Evolutionary conservation across 1,140 invertebrate species (phyloP), one percentile per base, ranked within the genome.

Genomic region (Aphaenogaster floridana): DNA sequence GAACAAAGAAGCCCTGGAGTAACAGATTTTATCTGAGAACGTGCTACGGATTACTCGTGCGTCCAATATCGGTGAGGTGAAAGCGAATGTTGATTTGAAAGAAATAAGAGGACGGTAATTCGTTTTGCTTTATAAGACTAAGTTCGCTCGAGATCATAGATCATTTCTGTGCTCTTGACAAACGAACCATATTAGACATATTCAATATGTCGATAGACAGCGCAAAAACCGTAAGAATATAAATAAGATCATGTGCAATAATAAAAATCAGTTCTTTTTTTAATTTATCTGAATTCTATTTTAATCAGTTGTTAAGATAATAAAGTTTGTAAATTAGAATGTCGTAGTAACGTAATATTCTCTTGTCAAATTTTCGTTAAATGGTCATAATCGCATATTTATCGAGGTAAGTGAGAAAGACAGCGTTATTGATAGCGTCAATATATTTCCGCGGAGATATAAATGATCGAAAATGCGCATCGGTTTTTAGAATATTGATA

Each of bases 21-120:
- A 84, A 50, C 21, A 59, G 57, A 84, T 84, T 74, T 74, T 61
- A 84, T 84, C 42, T 63, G 54, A 54, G 72, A 84, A 63, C 28
- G 42, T 71, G 69, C 28, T 45, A 21, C 11, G 80, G 54, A 84
- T 74, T 83, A 71, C 15, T 36, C 4, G 28, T 34, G 52, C 36
- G 28, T 74, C 11, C 17, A 54, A 72, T 83, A 72, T 61, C 54
- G 42, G 4, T 34, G 15, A 48, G 45, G 8, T 83, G 42, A 81
- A 81, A 81, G 39, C 48, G 15, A 61, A 74, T 84, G 54, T 57
- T 84, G 28, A 50, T 83, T 74, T 17, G 54, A 76, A 76, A 61
- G n/a, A 48, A 84, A 84, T 61, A 39, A 84, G 61, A 74, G 39
- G n/a, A 61, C 17, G 52, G 9, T 45, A 72, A 83, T 72, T 72